A percentile compares a stretch with the other conserved stretches of the same genome.
These are phyloP conservation scores for Meta bourneti DNA, from an alignment of 2,888 invertebrate species.

Conservation along the genomic window DNA sequence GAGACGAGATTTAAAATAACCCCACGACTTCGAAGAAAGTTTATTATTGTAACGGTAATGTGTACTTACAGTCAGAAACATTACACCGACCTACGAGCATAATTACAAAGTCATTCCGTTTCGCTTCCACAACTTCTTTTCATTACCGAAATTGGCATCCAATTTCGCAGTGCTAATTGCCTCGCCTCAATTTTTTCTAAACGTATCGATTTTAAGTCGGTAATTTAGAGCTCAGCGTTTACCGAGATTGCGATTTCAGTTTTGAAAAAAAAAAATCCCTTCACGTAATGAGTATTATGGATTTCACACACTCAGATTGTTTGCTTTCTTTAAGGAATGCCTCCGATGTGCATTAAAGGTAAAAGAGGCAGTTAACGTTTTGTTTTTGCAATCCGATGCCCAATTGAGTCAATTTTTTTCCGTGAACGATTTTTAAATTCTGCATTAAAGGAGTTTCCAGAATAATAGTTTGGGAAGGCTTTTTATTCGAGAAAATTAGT, in stretches of 20 bases:
- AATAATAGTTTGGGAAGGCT: not conserved
- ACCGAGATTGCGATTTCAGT: constrained; percentile 18
- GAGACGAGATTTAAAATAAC: too few species aligned
- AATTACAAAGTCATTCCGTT: constrained; percentile 10
- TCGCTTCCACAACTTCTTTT: not conserved
- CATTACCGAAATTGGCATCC: constrained; percentile 28
- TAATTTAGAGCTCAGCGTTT: not conserved
- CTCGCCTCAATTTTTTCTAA: not conserved
- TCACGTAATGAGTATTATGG: constrained; percentile 9
- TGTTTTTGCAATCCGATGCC: not conserved
- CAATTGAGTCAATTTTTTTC: not conserved
- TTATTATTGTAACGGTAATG: too few species aligned
- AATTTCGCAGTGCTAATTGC: constrained; percentile 26
- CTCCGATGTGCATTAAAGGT: not conserved
- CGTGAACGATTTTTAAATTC: not conserved
- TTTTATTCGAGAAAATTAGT: not conserved
- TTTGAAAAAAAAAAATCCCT: not conserved
- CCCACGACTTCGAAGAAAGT: too few species aligned
- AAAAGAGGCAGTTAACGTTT: not conserved
- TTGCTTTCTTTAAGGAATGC: not conserved
- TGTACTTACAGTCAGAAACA: too few species aligned
- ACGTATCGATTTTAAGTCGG: constrained; percentile 8
- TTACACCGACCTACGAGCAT: not conserved
- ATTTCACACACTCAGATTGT: constrained; percentile 7
- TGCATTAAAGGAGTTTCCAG: not conserved